A percentile compares a stretch with the other conserved stretches of the same genome.
Evolutionary conservation across 2,113 vertebrate species (phyloP).

Genomic region (Gavia stellata): DNA sequence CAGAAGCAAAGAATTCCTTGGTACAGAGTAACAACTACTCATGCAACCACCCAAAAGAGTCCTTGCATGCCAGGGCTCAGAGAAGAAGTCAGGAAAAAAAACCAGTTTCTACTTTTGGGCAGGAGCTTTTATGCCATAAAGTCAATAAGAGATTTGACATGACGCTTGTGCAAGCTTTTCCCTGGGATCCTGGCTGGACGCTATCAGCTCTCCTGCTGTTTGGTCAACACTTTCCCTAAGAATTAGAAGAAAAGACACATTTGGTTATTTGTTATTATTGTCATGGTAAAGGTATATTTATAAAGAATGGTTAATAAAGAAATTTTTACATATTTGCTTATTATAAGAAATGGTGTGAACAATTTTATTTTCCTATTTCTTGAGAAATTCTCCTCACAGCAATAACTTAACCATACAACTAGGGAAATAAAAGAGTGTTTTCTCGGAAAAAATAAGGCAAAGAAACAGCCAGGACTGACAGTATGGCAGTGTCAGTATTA

Average conservation of each 20-base stretch:
- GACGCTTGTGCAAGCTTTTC: neutral
- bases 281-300: neutral
- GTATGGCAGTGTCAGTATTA: neutral
- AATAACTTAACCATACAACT: neutral
- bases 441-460: neutral
- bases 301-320: neutral
- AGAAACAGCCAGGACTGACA: neutral
- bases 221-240: neutral
- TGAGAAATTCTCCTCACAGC: neutral
- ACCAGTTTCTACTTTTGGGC: neutral
- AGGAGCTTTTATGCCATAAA: neutral
- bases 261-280: neutral
- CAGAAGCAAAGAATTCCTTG: conserved; percentile 46
- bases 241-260: neutral
- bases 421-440: neutral
- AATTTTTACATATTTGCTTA: neutral
- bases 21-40: neutral
- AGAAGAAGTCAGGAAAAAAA: neutral
- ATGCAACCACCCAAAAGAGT: neutral
- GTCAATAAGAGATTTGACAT: neutral
- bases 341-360: neutral
- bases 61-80: neutral
- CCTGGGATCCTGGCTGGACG: neutral
- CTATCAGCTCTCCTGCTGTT: neutral
- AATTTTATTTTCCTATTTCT: neutral